A percentile compares a stretch with the other conserved stretches of the same genome.
Conservation (phyloP, 2,113 vertebrate species). For the Semicossyphus pulcher region DNA sequence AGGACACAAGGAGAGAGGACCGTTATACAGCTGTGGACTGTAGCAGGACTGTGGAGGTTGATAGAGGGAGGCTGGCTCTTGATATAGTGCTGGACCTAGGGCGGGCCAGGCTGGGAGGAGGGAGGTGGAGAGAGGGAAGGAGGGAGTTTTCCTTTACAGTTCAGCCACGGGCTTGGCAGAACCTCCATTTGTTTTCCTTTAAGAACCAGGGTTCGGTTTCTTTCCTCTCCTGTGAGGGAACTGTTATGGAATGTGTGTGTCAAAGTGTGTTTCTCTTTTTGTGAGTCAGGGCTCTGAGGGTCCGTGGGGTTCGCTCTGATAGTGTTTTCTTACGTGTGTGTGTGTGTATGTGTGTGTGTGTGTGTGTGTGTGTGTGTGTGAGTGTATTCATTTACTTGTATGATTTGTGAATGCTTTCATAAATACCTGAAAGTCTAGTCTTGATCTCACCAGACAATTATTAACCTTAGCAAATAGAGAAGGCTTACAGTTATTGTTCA, state of each 20-base stretch:
- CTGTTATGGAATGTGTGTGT: conserved; percentile 71
- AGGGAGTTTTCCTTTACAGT: conserved; percentile 62
- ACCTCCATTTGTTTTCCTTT: conserved; percentile 67
- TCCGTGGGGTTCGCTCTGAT: not conserved
- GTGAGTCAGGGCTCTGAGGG: not conserved
- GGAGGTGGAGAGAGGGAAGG: conserved; percentile 26
- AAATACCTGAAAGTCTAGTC: conserved; percentile 18
- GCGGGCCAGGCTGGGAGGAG: conserved; percentile 67
- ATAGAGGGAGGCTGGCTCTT: conserved; percentile 55
- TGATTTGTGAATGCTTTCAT: not conserved
- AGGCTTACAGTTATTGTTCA: conserved; percentile 24
- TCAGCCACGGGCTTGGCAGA: conserved; percentile 53
- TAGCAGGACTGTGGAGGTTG: conserved; percentile 69
- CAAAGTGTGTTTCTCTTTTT: conserved; percentile 9
- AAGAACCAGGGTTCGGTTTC: conserved; percentile 65
- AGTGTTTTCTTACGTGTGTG: not conserved
- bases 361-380: not conserved
- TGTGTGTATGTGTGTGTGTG: not conserved
- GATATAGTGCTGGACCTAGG: conserved; percentile 79
- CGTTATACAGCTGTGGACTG: conserved; percentile 54
- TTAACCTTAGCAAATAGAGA: conserved; percentile 40
- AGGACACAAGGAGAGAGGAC: conserved; percentile 62
- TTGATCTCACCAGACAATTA: conserved; percentile 9
- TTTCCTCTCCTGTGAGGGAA: conserved; percentile 77
- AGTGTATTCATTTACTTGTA: conserved; percentile 1